Percentiles rank a stretch among this genome's conserved stretches.
phyloP scores from a whole-genome alignment of 2,797 vertebrate genomes.

The Molossus molossus region DNA sequence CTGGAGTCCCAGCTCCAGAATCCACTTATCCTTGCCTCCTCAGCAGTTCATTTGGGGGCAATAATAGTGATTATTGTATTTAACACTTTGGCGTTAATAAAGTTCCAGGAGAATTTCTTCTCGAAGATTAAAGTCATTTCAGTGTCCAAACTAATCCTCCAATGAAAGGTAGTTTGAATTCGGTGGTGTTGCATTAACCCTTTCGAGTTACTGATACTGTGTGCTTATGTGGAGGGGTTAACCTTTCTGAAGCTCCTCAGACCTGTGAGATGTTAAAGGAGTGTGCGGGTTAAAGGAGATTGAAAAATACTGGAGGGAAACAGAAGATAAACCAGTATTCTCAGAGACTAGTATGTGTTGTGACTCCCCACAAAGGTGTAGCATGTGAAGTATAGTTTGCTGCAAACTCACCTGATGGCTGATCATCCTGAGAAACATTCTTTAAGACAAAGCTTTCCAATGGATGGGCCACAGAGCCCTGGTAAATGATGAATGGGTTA shows the following conservation, averaged over 20 bases:
- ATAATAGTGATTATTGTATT: neutral
- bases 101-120: conserved; percentile 48
- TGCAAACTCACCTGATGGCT: neutral
- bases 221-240: neutral
- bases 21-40: neutral
- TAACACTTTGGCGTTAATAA: conserved; percentile 5
- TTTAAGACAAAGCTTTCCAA: neutral
- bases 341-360: neutral
- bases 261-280: neutral
- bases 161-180: neutral
- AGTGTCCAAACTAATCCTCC: neutral
- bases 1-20: neutral
- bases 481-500: neutral
- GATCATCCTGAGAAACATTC: neutral
- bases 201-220: neutral
- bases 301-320: neutral
- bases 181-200: neutral
- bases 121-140: conserved; percentile 36
- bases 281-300: neutral
- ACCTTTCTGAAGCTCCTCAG: neutral
- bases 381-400: neutral
- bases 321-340: neutral
- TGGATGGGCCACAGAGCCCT: neutral
- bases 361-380: neutral
- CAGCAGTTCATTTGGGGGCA: neutral